Percentiles rank a stretch among this genome's conserved stretches.
phyloP scores from a whole-genome alignment of 2,888 invertebrate species.

The Acleris holmiana region DNA sequence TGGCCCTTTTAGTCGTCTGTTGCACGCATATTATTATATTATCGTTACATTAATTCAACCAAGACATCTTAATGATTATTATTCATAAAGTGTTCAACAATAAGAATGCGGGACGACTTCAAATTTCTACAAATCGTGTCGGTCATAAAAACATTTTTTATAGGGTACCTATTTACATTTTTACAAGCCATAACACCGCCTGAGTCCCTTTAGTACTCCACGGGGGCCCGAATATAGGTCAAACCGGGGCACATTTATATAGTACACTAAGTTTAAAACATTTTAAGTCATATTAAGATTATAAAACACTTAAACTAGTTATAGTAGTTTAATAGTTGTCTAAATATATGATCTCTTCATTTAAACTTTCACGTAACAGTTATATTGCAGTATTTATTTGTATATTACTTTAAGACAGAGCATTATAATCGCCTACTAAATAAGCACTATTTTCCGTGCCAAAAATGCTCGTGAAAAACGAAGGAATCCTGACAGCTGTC shows the following conservation, averaged over 20 bases:
- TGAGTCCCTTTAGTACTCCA: background rate
- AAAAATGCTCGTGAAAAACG: conserved; percentile 5
- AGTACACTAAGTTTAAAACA: no score
- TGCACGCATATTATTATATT: no score
- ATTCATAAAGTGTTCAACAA: background rate
- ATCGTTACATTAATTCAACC: no score
- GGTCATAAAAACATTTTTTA: background rate
- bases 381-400: no score
- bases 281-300: no score
- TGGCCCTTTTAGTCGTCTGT: no score
- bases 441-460: background rate
- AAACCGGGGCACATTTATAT: background rate
- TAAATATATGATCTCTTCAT: no score
- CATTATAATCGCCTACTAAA: background rate
- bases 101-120: background rate
- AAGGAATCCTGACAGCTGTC: conserved; percentile 49
- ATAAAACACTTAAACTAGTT: no score
- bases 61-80: no score
- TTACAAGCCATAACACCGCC: background rate
- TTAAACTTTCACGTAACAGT: no score
- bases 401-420: no score
- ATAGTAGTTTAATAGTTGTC: no score
- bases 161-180: background rate
- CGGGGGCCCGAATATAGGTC: background rate
- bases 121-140: background rate